Evolutionary conservation across 2,888 invertebrate genomes (phyloP).

Genomic region (Hirudinaria manillensis): DNA sequence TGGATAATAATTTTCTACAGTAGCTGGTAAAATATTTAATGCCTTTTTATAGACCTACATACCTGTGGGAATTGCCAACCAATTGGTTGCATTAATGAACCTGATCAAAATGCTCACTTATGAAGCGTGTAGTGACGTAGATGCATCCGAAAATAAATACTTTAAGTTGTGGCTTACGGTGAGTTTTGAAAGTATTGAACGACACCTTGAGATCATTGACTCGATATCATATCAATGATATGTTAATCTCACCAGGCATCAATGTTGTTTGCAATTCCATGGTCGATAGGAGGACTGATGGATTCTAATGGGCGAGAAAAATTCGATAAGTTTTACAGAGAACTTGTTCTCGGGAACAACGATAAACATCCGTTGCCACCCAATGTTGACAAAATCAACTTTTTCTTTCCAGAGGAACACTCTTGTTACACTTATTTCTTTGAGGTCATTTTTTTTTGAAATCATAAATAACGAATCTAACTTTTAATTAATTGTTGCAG

Average conservation of each 20-base stretch:
- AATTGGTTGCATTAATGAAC: conserved; percentile 63
- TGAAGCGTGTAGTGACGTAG: conserved; percentile 55
- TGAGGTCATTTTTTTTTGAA: conserved; percentile 52
- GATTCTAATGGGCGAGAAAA: conserved; percentile 68
- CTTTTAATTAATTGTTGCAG: too few relatives aligned
- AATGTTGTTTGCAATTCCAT: conserved; percentile 69
- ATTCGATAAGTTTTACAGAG: conserved; percentile 71
- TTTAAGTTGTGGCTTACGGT: conserved; percentile 58
- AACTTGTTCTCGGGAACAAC: conserved; percentile 51
- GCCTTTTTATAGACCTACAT: conserved; percentile 49
- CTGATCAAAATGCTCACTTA: conserved; percentile 73
- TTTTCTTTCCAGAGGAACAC: conserved; percentile 70
- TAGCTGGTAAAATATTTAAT: not conserved
- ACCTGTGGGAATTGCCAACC: conserved; percentile 60
- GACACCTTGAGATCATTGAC: not conserved
- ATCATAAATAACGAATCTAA: not conserved
- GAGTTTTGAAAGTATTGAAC: conserved; percentile 48
- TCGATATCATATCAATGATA: not conserved
- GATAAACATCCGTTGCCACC: conserved; percentile 60
- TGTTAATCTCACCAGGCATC: not conserved
- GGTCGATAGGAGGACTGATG: conserved; percentile 79
- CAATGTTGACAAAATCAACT: conserved; percentile 65
- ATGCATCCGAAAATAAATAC: conserved; percentile 62
- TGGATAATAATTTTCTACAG: not conserved
- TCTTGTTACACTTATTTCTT: conserved; percentile 75